Base-by-base conservation (phyloP, 2,113 vertebrate genomes). In the Sylvietta virens region DNA sequence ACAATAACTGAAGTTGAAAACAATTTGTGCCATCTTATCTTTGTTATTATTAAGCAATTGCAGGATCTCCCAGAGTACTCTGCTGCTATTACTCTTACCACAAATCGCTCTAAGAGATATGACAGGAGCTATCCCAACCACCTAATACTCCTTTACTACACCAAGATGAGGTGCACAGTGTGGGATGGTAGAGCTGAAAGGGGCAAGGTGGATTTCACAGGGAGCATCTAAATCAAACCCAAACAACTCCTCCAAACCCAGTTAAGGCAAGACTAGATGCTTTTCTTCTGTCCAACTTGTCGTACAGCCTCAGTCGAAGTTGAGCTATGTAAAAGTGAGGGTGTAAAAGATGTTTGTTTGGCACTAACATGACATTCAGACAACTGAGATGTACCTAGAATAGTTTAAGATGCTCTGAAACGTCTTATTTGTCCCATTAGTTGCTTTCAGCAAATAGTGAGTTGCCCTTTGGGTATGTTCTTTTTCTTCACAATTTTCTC, bases 161-260 rank as follows among this genome's bases (percentile, higher is more conserved):
- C 11, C 2, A 13, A 12, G 8, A 31, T 5, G 9, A 20, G 0
- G 0, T 40, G 11, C 16, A 40, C 4, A 33, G 10, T 8, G 22
- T 23, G 37, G 10, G 11, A 50, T 11, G 8, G 50, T 2, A 54
- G 18, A 54, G 6, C 12, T 64, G 33, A 21, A 74, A 42, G 9
- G 6, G 6, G 12, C 10, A 40, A 73, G 47, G 23, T 20, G 14
- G 9, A 48, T 78, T 64, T 60, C 16, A n/a, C 3, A 9, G 18
- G 7, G 9, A 54, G 3, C 1, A 5, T 16, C 9, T 77, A 90
- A 80, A 30, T 3, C 16, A 14, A 45, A 82, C 1, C 17, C 50
- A 37, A 51, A 6, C 21, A 19, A 23, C 14, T 53, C 14, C 11
- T 37, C 19, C 28, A 56, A 54, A 51, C 1, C 4, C 17, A 57